phyloP scores from a whole-genome alignment of 2,797 vertebrate genomes.

The Myotis myotis region DNA sequence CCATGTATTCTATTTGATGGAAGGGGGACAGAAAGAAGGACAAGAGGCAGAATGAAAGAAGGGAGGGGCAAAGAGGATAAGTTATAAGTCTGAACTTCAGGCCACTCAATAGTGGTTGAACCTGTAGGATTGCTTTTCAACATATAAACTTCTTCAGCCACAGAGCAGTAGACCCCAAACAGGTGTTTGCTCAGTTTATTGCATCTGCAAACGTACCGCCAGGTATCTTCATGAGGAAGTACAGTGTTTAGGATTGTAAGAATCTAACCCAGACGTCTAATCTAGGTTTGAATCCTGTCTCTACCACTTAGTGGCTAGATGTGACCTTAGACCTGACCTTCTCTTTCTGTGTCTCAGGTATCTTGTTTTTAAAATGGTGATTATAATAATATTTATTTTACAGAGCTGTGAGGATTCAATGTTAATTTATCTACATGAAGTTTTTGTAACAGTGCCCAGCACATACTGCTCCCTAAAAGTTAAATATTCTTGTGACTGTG shows the following conservation, averaged over 20 bases:
- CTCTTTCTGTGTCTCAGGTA: not conserved
- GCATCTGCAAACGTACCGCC: not conserved
- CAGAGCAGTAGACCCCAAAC: not conserved
- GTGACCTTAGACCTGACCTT: not conserved
- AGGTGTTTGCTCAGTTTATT: not conserved
- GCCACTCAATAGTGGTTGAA: not conserved
- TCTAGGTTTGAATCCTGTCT: not conserved
- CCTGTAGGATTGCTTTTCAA: not conserved
- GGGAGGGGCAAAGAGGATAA: not conserved
- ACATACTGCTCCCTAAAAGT: not conserved
- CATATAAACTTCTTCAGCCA: not conserved
- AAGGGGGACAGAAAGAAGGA: not conserved
- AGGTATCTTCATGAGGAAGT: not conserved
- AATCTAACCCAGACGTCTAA: not conserved
- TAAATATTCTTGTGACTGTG: not conserved
- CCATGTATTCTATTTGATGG: not conserved
- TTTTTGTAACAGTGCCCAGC: not conserved
- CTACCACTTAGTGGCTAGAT: not conserved
- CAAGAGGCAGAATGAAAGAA: not conserved
- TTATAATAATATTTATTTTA: not conserved
- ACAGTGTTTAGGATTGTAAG: not conserved
- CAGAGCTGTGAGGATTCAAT: not conserved
- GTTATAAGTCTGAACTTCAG: not conserved
- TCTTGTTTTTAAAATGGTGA: not conserved
- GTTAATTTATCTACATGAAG: not conserved